Base-by-base conservation (phyloP, 2,113 vertebrate genomes). In the Abramis brama region DNA sequence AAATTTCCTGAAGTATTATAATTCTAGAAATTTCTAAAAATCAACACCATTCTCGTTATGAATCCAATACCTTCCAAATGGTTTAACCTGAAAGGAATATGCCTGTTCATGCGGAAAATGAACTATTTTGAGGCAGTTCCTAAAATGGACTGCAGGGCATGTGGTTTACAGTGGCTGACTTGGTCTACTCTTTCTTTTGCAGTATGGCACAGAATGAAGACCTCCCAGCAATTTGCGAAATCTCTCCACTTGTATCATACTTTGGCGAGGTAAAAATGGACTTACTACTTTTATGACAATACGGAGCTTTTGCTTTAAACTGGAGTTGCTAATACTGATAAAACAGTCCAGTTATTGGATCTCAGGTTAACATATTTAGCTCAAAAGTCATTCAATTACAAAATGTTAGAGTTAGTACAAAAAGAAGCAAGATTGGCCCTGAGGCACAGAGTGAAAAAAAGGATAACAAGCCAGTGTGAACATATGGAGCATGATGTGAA, bases 221-320 rank as follows among this genome's bases (percentile, higher is more conserved):
- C 33, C 92, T 93, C 55, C 95, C 94, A 0, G 95, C 93, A 3
- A 60, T 95, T 19, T 98, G 96, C 89, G 98, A 99, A 94, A 96
- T 99, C 88, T 98, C 98, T 2, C 97, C 97, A 0, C 90, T 98
- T 79, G 94, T 98, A 33, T 99, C 97, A 6, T 98, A 97, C 85
- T 96, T 95, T 78, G 97, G 97, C 92, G 98, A 99, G 97, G 98
- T 99, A 88, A 97, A 78, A 36, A 73, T 82, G 6, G 57, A 1
- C 6, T 8, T 45, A 9, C 47, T 45, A 13, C 47, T 30, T 77
- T 50, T 52, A 27, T 50, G 70, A 55, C 33, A 45, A 23, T 45
- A 45, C 4, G 1, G 30, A 73, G 36, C 21, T 60, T 50, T 43
- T 45, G 23, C 36, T 60, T 17, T 4, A 76, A 52, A 64, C 1